Conservation (phyloP, 30 jellyfish, hydroid and myxozoan genomes). For the Rhopilema esculentum region DNA sequence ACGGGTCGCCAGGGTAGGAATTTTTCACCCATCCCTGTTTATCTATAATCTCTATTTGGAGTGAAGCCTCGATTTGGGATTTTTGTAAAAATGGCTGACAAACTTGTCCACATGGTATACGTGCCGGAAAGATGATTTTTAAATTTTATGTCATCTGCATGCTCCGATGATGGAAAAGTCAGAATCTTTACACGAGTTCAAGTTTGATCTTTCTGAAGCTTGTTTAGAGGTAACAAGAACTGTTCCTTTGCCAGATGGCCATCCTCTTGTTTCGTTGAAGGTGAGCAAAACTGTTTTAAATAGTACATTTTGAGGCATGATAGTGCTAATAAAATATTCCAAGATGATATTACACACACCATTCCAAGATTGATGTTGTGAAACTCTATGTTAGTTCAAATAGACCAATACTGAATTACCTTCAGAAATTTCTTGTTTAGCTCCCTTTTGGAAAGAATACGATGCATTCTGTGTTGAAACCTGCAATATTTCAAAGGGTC, state of each 20-base stretch:
- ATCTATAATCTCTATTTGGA: too few relatives aligned
- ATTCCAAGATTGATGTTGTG: background rate
- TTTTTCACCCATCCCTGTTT: too few relatives aligned
- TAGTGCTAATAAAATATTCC: background rate
- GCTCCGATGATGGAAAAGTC: slow-evolving; percentile 7
- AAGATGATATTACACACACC: background rate
- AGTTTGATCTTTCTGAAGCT: slow-evolving; percentile 36
- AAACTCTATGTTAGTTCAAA: background rate
- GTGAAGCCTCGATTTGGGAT: too few relatives aligned
- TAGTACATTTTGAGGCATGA: too few relatives aligned
- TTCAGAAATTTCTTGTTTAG: background rate
- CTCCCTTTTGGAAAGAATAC: background rate
- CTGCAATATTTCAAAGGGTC: background rate
- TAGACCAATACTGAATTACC: too few relatives aligned
- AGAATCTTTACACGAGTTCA: background rate
- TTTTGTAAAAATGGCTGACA: slow-evolving; percentile 47
- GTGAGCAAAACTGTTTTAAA: background rate
- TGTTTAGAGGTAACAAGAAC: background rate
- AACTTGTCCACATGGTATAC: slow-evolving; percentile 6
- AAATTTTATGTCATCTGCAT: background rate
- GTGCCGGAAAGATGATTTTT: background rate
- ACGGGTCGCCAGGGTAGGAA: too few relatives aligned
- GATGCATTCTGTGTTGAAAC: background rate
- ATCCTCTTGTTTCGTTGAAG: slow-evolving; percentile 7
- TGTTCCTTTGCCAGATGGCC: slow-evolving; percentile 44